Base-by-base conservation (phyloP, 2,888 invertebrate genomes). In the Coleophora flavipennella region DNA sequence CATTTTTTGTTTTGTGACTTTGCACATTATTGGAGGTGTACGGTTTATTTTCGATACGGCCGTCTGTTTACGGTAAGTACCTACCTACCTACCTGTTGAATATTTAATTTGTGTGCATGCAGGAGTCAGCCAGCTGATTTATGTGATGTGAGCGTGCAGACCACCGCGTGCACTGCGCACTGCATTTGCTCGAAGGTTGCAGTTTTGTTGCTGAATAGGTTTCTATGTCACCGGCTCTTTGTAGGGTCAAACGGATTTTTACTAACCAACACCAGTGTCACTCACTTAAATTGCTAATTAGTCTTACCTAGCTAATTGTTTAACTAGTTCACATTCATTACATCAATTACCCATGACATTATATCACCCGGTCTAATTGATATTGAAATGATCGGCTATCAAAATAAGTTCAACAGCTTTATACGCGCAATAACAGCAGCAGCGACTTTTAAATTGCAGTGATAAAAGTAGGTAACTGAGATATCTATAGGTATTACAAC, bases 21-120 rank as follows among this genome's bases (percentile, higher is more conserved):
- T 57, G 57, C 71, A 70, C 64, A 65, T 20, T 20, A 20, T 79
- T 76, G 79, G 78, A 77, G 71, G 76, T 74, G 70, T 67, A 68
- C 67, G 56, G 70, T 72, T 74, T 73, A 70, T 74, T 76, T 74
- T 67, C 69, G 62, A 66, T 66, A 67, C 78, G 59, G 65, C 64
- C 67, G 68, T 63, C 68, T 71, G 72, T 76, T 75, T 74, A 70
- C 76, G 76, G 83, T 84, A 55, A 83, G 83, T 81, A 70, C 71
- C n/a, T n/a, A n/a, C n/a, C n/a, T n/a, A n/a, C n/a, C n/a, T n/a
- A n/a, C n/a, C 57, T 55, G 60, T 70, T 74, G 64, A 62, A 67
- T 74, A 73, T 72, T 65, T 67, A 39, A 74, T 75, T 62, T 74
- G 67, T 72, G 67, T 67, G 56, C 64, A 59, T 67, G 56, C 64